Conservation (phyloP, 37 sponge, comb jelly and placozoan species). For the Hormiphora californensis region DNA sequence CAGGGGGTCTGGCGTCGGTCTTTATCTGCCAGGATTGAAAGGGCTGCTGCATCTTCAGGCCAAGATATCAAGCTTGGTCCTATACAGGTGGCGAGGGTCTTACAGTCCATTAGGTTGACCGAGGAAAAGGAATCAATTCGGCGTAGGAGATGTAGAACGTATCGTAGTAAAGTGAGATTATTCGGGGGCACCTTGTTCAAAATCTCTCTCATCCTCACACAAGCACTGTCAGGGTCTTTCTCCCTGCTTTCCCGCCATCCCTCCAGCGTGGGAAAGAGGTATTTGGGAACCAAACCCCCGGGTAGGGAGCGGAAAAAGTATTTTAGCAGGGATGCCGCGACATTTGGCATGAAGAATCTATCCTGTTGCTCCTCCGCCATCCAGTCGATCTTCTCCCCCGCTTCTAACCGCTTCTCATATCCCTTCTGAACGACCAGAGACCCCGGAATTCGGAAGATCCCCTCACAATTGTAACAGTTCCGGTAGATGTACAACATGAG, state of each 20-base stretch:
- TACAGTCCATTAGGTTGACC: not conserved
- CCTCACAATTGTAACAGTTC: slow-evolving; percentile 28
- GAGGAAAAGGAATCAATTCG: not conserved
- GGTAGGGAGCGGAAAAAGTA: not conserved
- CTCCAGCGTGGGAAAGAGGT: not conserved
- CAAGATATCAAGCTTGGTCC: not conserved
- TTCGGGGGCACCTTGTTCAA: not conserved
- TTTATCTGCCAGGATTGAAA: not conserved
- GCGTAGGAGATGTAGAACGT: not conserved
- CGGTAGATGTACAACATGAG: not conserved
- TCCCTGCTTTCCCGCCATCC: not conserved
- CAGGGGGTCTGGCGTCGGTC: not conserved
- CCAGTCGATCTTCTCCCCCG: slow-evolving; percentile 1
- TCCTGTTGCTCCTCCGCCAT: not conserved
- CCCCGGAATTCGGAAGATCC: slow-evolving; percentile 10
- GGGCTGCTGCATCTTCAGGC: slow-evolving; percentile 11
- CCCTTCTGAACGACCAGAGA: not conserved
- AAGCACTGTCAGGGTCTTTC: not conserved
- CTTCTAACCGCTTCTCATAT: not conserved
- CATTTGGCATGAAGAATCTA: not conserved
- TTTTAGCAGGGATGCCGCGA: not conserved
- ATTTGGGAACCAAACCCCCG: not conserved
- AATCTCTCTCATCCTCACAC: not conserved
- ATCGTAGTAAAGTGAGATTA: not conserved
- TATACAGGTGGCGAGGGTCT: not conserved